phyloP scores from a whole-genome alignment of 2,113 vertebrate genomes.

The Nanorana parkeri region DNA sequence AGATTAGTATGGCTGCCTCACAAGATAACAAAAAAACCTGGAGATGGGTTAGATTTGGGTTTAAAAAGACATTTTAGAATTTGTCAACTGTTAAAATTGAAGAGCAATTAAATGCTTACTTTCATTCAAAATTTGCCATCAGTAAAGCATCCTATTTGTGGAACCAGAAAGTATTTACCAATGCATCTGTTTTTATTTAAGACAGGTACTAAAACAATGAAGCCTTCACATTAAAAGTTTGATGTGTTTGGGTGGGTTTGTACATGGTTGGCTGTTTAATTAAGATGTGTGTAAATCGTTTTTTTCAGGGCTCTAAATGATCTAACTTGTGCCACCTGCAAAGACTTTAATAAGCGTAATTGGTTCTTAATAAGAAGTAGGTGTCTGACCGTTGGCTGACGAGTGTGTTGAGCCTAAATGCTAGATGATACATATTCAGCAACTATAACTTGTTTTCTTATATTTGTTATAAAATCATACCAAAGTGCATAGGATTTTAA shows the following conservation, averaged over 20 bases:
- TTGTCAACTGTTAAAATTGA: no score
- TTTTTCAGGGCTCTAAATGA: constrained; percentile 20
- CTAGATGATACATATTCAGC: neutral
- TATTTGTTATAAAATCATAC: neutral
- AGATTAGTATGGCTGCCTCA: no score
- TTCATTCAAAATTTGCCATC: neutral
- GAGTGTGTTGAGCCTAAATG: constrained; percentile 21
- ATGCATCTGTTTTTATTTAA: constrained; percentile 30
- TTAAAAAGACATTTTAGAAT: no score
- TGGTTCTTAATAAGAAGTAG: constrained; percentile 47
- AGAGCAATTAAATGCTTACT: no score
- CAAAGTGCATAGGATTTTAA: neutral
- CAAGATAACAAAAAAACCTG: no score
- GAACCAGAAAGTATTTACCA: neutral
- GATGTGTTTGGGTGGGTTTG: constrained; percentile 31
- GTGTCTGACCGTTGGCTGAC: constrained; percentile 41
- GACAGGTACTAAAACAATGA: constrained; percentile 31
- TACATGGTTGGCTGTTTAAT: constrained; percentile 43
- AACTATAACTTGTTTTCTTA: neutral
- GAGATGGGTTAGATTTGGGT: no score
- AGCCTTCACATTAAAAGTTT: constrained; percentile 34
- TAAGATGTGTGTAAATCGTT: constrained; percentile 47
- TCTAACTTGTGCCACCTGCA: constrained; percentile 41
- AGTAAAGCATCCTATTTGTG: constrained; percentile 5
- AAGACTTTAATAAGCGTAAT: constrained; percentile 45